Evolutionary conservation across 2,797 vertebrate genomes (phyloP).

Genomic region (Lepidocolaptes lacrymiger): DNA sequence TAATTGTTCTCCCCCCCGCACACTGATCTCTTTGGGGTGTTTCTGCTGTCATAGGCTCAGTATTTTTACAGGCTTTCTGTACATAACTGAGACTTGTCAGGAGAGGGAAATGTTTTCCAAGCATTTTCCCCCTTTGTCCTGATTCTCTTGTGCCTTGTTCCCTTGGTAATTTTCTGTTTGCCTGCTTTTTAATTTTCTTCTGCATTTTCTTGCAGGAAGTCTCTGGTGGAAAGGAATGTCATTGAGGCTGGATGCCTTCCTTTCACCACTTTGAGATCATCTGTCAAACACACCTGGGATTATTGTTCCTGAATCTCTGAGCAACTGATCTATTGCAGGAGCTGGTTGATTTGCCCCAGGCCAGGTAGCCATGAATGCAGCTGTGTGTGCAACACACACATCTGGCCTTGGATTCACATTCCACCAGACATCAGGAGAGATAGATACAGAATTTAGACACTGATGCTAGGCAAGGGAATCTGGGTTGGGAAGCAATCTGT

Average conservation of each 20-base stretch:
- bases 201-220: background rate
- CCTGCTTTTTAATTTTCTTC: slow-evolving; percentile 29
- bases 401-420: background rate
- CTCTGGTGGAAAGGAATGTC: background rate
- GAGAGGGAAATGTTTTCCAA: slow-evolving; percentile 41
- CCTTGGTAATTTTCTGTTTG: slow-evolving; percentile 61
- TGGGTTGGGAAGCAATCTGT: background rate
- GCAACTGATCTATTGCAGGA: background rate
- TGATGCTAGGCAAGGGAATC: background rate
- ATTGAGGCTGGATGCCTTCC: background rate
- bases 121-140: slow-evolving; percentile 36
- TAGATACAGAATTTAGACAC: background rate
- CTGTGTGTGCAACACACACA: background rate
- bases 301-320: background rate
- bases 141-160: slow-evolving; percentile 11
- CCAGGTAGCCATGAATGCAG: background rate
- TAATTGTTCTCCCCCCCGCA: slow-evolving; percentile 49
- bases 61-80: slow-evolving; percentile 45
- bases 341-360: background rate
- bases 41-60: slow-evolving; percentile 63
- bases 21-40: slow-evolving; percentile 54
- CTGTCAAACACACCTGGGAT: background rate
- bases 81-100: slow-evolving; percentile 56
- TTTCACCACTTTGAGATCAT: background rate
- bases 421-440: background rate